Base-by-base conservation (phyloP, 1,140 invertebrate species). In the Spodoptera frugiperda region DNA sequence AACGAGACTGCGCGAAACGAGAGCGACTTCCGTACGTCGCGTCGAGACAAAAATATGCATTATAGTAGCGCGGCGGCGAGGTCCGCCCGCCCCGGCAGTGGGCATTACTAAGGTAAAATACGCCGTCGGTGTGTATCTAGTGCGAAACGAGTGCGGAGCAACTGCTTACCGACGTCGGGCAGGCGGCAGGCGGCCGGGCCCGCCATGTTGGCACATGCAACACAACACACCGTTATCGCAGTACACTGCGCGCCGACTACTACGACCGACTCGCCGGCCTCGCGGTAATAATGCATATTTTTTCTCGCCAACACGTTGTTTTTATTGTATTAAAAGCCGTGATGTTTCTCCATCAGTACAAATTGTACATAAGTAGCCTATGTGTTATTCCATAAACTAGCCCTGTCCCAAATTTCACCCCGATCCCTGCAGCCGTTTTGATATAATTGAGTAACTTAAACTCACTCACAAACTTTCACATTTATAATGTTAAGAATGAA, bases 31-130 rank as follows among this genome's bases (percentile, higher is more conserved):
- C 54, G 55, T 33, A 44, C 21, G 72, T 68, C 77, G 78, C 76
- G 79, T 75, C 78, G 84, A 87, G 85, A 86, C 81, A 83, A 88
- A 88, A 88, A 89, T 88, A 89, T 90, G 87, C 89, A 90, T 88
- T 88, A 88, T 88, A 54, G 76, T 44, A 70, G 79, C 80, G 82
- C 79, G 70, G 78, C 76, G 73, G 59, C 77, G 25, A 21, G 72
- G 73, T 63, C 57, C 74, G 51, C 57, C 57, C 17, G 57, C 72
- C 10, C 46, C 44, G 46, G 33, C 71, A 78, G 68, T n/a, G 48
- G 57, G 6, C 90, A 90, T 91, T 91, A 91, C 90, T 92, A 90
- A 91, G 89, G 90, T 82, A 91, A 89, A 88, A 85, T 85, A 65
- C 84, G 88, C 80, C 82, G 81, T 48, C 79, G 65, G 61, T 55